Conservation (phyloP, 2,113 vertebrate genomes). For the Theristicus caerulescens region DNA sequence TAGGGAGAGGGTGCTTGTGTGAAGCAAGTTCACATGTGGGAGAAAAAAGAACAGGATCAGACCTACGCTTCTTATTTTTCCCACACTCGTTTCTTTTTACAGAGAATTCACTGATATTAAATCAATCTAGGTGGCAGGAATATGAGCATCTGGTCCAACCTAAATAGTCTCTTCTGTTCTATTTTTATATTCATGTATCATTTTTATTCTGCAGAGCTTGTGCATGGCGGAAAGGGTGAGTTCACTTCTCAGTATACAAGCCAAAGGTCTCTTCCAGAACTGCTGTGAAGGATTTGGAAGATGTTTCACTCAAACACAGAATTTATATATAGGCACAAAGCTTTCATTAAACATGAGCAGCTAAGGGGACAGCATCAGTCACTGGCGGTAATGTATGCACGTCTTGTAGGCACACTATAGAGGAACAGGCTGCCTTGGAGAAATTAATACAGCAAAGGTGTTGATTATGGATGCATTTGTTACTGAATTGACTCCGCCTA, state of each 20-base stretch:
- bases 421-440: background rate
- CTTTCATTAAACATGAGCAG: slow-evolving; percentile 56
- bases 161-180: slow-evolving; percentile 60
- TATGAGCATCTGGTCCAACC: slow-evolving; percentile 61
- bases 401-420: slow-evolving; percentile 1
- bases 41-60: background rate
- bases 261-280: slow-evolving; percentile 52
- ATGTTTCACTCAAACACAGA: background rate
- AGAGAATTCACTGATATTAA: slow-evolving; percentile 18
- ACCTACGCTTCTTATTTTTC: slow-evolving; percentile 9
- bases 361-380: background rate
- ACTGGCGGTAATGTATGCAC: background rate
- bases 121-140: slow-evolving; percentile 53
- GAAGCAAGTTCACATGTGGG: slow-evolving; percentile 24
- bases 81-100: slow-evolving; percentile 4
- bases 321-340: slow-evolving; percentile 47
- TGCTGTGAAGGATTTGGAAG: slow-evolving; percentile 26
- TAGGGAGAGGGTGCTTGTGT: slow-evolving; percentile 16
- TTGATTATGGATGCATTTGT: slow-evolving; percentile 2
- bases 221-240: slow-evolving; percentile 31
- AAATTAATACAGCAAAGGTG: slow-evolving; percentile 19
- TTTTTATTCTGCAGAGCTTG: slow-evolving; percentile 49
- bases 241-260: slow-evolving; percentile 20
- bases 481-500: background rate
- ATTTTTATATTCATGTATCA: slow-evolving; percentile 54